These are phyloP conservation scores for Chrysotoxum bicinctum DNA, from an alignment of 2,888 invertebrate genomes.

Conservation along the genomic window DNA sequence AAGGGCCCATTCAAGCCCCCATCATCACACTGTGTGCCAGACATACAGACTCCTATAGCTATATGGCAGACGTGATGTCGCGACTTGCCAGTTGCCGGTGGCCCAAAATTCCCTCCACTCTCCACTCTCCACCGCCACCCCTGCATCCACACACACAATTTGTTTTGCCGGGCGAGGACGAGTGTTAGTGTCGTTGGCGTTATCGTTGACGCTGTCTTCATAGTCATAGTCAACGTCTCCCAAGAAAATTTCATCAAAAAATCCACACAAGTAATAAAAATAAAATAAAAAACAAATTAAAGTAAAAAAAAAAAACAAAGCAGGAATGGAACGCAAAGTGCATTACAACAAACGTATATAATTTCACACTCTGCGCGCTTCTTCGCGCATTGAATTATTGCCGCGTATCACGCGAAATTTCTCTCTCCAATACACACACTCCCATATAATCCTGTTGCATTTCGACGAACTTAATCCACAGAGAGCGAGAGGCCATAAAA, in stretches of 20 bases:
- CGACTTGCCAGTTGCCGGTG: neutral
- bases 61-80: slow-evolving; percentile 35
- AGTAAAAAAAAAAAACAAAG: slow-evolving; percentile 19
- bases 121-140: neutral
- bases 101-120: neutral
- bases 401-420: slow-evolving; percentile 68
- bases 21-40: slow-evolving; percentile 34
- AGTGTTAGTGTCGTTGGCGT: slow-evolving; percentile 29
- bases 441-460: neutral
- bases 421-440: slow-evolving; percentile 41
- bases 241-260: slow-evolving; percentile 38
- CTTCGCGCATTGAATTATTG: slow-evolving; percentile 65
- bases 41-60: slow-evolving; percentile 40
- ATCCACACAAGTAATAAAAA: neutral
- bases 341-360: slow-evolving; percentile 74
- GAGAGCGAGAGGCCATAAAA: slow-evolving; percentile 39
- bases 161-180: neutral
- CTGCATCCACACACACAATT: neutral
- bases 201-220: neutral
- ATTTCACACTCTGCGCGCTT: slow-evolving; percentile 74
- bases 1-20: slow-evolving; percentile 27
- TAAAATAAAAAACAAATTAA: neutral
- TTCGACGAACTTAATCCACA: neutral
- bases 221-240: slow-evolving; percentile 1
- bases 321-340: slow-evolving; percentile 64